phyloP scores from a whole-genome alignment of 37 sponge, comb jelly and placozoan species.

The Crambe crambe region DNA sequence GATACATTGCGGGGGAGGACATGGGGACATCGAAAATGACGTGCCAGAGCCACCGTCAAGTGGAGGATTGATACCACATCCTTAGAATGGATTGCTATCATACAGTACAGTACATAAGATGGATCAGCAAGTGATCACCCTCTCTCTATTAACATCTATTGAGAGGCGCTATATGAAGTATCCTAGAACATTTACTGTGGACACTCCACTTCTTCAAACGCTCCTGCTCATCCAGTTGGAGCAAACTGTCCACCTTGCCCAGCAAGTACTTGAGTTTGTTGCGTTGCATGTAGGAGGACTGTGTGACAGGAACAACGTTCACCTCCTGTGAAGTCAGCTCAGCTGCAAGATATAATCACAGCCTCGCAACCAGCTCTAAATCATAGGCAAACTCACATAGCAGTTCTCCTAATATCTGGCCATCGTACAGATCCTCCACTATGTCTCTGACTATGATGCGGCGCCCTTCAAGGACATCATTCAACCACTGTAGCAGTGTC shows the following conservation, averaged over 20 bases:
- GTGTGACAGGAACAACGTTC: constrained; percentile 41
- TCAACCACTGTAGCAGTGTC: constrained; percentile 86
- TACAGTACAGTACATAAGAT: neutral
- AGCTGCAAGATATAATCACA: neutral
- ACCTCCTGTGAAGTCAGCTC: constrained; percentile 28
- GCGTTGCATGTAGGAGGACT: constrained; percentile 61
- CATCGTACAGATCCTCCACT: constrained; percentile 93
- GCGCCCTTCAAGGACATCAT: constrained; percentile 87
- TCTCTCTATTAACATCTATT: neutral
- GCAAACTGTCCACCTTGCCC: constrained; percentile 49
- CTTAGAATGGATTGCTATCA: constrained; percentile 80
- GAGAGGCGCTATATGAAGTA: neutral
- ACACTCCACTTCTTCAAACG: constrained; percentile 39
- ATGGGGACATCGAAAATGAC: constrained; percentile 76
- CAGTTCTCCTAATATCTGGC: constrained; percentile 90
- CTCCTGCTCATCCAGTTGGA: constrained; percentile 2
- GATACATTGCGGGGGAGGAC: constrained; percentile 81
- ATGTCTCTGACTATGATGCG: constrained; percentile 86
- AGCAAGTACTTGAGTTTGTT: constrained; percentile 60
- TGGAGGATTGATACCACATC: constrained; percentile 87
- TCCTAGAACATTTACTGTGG: constrained; percentile 15
- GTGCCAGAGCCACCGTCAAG: constrained; percentile 89
- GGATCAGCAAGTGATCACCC: neutral
- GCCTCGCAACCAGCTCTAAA: neutral
- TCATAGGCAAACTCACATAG: constrained; percentile 52